Evolutionary conservation across 2,113 vertebrate genomes (phyloP), one percentile per base, ranked within the genome.

Genomic region (Lophura nycthemera): DNA sequence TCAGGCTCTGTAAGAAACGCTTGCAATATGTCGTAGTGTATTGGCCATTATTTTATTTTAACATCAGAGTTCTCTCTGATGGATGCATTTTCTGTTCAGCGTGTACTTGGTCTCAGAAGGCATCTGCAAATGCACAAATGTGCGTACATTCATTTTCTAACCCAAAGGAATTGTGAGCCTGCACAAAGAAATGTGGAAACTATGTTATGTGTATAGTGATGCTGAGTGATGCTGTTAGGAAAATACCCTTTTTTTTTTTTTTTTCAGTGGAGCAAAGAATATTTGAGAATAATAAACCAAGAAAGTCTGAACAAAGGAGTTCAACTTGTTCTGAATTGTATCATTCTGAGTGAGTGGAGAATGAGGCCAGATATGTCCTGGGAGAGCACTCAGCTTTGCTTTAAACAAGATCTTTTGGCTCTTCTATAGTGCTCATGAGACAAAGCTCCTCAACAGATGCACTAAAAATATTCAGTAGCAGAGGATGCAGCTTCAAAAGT

Each of bases 351-450:
- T 34, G 69, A 86, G 57, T 50, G 79, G 64, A 76, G 91, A 88
- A 83, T 43, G 19, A 43, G 79, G 75, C 57, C 66, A 67, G 43
- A 24, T 36, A 15, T 4, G 38, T 83, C 83, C 75, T 70, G 75
- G 59, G 91, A 90, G 89, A 88, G 70, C 32, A 19, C 83, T 78
- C 71, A n/a, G 57, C 66, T 64, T 43, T 29, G 65, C 60, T 93
- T 77, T 52, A 45, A 59, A 76, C 30, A 47, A 69, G 34, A 15
- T 90, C 34, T 71, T 81, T 32, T 72, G 54, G 11, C 59, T 79
- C 69, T 36, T 32, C 22, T 45, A 5, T 75, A 88, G 40, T 77
- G 67, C 65, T 92, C 48, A 1, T n/a, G 79, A 88, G 74, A 74
- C 10, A 20, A 61, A 86, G 10, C 54, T 75, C 67, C 6, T 3